phyloP scores from a whole-genome alignment of 2,113 vertebrate species.

The Pollachius pollachius region DNA sequence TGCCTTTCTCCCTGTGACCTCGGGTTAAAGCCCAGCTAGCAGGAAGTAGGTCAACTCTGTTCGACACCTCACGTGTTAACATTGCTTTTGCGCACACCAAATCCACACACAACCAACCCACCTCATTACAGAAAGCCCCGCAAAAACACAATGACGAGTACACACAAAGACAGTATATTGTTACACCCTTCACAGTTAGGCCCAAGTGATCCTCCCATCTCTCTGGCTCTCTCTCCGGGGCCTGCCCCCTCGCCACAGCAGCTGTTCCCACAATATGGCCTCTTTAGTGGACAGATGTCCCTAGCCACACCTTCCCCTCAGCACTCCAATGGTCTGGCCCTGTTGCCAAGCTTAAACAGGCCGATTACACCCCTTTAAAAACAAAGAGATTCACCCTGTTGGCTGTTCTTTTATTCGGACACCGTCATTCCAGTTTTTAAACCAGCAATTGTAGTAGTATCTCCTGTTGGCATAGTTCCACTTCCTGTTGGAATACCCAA shows the following conservation, averaged over 20 bases:
- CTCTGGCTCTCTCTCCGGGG: conserved; percentile 19
- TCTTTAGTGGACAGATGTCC: conserved; percentile 63
- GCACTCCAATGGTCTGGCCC: conserved; percentile 38
- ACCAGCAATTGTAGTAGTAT: no score
- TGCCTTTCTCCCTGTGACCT: neutral
- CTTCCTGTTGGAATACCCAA: no score
- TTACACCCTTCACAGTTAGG: conserved; percentile 47
- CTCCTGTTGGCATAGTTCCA: no score
- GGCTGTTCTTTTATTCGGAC: neutral
- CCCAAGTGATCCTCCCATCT: conserved; percentile 44
- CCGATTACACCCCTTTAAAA: conserved; percentile 48
- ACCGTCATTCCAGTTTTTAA: no score
- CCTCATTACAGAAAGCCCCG: conserved; percentile 14
- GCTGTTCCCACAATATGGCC: conserved; percentile 65
- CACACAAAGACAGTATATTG: conserved; percentile 24
- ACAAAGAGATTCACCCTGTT: conserved; percentile 22
- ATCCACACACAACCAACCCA: neutral
- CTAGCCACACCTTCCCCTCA: conserved; percentile 51
- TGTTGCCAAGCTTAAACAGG: conserved; percentile 34
- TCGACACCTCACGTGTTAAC: conserved; percentile 30
- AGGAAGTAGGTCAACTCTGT: conserved; percentile 10
- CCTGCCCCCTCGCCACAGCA: conserved; percentile 50
- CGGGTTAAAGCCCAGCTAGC: neutral
- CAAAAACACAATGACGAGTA: conserved; percentile 30
- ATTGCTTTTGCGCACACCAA: conserved; percentile 24